These are phyloP conservation scores for Tragelaphus strepsiceros DNA, from an alignment of 2,113 vertebrate genomes.

Conservation along the genomic window DNA sequence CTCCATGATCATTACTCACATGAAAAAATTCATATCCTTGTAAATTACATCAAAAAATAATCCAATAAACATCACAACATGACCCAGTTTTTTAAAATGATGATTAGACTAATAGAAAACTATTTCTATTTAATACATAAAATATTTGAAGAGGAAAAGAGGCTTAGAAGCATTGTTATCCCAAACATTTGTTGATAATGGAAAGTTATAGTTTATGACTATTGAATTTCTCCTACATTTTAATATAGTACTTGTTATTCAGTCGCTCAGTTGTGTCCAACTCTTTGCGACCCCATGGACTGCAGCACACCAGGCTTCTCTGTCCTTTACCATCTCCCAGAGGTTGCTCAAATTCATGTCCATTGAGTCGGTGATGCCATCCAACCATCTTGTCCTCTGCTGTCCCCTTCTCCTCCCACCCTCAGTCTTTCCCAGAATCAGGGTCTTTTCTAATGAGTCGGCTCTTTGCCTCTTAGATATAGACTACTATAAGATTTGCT, in stretches of 20 bases:
- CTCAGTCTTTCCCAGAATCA: neutral
- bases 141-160: neutral
- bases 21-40: neutral
- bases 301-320: neutral
- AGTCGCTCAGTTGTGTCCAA: neutral
- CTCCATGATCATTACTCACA: neutral
- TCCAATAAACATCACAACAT: neutral
- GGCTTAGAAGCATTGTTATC: neutral
- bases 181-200: neutral
- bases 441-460: neutral
- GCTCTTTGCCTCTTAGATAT: neutral
- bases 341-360: neutral
- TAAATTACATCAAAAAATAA: neutral
- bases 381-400: neutral
- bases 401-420: neutral
- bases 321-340: neutral
- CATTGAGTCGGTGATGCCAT: neutral
- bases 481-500: neutral
- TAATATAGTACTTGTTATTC: neutral
- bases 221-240: neutral
- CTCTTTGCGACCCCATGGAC: neutral
- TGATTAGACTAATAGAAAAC: neutral
- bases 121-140: neutral
- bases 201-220: neutral
- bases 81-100: neutral